Conservation (phyloP, 2,113 vertebrate genomes). For the Nymphicus hollandicus region DNA sequence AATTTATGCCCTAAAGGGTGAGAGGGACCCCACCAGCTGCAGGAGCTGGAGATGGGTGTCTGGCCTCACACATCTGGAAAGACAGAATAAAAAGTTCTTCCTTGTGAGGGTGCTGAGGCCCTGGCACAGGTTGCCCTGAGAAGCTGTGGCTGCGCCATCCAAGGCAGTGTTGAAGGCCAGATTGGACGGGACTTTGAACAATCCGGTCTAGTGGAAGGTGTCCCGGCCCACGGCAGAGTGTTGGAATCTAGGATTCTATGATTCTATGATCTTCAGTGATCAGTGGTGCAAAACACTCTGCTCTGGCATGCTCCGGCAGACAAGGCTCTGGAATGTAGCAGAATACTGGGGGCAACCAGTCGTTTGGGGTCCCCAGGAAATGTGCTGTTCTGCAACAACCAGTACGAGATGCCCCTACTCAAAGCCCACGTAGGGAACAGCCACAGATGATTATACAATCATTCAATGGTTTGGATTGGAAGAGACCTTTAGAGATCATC, state of each 20-base stretch:
- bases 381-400: neutral
- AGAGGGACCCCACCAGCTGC: neutral
- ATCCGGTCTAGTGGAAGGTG: neutral
- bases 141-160: neutral
- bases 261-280: neutral
- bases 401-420: neutral
- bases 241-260: neutral
- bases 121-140: neutral
- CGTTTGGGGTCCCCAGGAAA: neutral
- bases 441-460: neutral
- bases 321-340: neutral
- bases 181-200: neutral
- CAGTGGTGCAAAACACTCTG: neutral
- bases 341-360: rapidly evolving
- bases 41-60: neutral
- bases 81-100: neutral
- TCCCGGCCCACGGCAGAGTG: neutral
- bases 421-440: neutral
- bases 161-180: neutral
- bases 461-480: neutral
- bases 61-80: neutral
- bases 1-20: neutral
- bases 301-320: neutral
- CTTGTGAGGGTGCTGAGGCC: neutral
- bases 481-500: neutral